Percentiles rank a stretch among this genome's conserved stretches.
phyloP scores from a whole-genome alignment of 1,140 invertebrate species.

The Bombyx mori region ASM3026992v2 NC_085114.1:414501-415000 shows the following conservation, averaged over 20 bases:
- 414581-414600: not conserved
- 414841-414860: no score
- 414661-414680: conserved; percentile 73
- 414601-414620: conserved; percentile 5
- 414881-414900: no score
- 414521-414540: no score
- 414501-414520: no score
- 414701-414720: conserved; percentile 80
- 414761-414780: not conserved
- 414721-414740: conserved; percentile 60
- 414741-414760: not conserved
- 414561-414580: not conserved
- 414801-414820: not conserved
- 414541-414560: no score
- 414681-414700: conserved; percentile 73
- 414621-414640: conserved; percentile 70
- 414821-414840: no score
- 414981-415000: no score
- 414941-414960: no score
- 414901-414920: no score
- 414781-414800: not conserved
- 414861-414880: no score
- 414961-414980: no score
- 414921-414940: no score
- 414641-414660: conserved; percentile 70